These are phyloP conservation scores for Rhabdophis nuchalis DNA, from an alignment of 2,797 vertebrate species.

Conservation along the genomic window DNA sequence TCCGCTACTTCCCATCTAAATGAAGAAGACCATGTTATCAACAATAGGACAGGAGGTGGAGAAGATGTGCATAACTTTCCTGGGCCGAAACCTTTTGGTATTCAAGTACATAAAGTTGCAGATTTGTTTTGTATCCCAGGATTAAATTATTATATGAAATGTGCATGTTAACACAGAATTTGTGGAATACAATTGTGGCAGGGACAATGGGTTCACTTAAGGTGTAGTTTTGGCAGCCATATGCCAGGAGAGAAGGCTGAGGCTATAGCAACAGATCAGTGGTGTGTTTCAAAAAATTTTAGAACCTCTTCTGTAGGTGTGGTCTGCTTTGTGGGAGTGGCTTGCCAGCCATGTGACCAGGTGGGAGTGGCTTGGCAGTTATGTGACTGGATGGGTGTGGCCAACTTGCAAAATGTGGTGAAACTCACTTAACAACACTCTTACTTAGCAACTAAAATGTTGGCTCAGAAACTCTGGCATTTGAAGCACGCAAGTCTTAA, in stretches of 20 bases:
- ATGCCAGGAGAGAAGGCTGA: neutral
- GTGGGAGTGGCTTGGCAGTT: no score
- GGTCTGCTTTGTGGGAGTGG: no score
- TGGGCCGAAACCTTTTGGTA: neutral
- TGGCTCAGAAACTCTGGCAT: no score
- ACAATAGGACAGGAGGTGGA: neutral
- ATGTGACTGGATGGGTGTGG: no score
- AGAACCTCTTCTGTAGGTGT: no score
- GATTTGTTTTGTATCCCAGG: neutral
- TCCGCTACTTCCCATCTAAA: neutral
- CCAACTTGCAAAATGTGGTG: no score
- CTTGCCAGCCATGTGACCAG: no score
- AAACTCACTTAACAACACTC: no score
- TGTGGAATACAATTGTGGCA: neutral
- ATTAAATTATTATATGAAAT: neutral
- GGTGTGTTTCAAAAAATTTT: no score
- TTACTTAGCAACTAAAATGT: no score
- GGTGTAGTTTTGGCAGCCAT: neutral
- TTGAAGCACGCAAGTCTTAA: no score
- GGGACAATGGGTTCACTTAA: neutral
- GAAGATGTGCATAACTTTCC: neutral
- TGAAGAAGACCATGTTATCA: neutral
- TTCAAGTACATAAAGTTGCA: neutral
- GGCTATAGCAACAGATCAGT: neutral
- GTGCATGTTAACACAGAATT: neutral